These are phyloP conservation scores for Lacanobia oleracea DNA, from an alignment of 2,888 invertebrate species.

Conservation along the genomic window DNA sequence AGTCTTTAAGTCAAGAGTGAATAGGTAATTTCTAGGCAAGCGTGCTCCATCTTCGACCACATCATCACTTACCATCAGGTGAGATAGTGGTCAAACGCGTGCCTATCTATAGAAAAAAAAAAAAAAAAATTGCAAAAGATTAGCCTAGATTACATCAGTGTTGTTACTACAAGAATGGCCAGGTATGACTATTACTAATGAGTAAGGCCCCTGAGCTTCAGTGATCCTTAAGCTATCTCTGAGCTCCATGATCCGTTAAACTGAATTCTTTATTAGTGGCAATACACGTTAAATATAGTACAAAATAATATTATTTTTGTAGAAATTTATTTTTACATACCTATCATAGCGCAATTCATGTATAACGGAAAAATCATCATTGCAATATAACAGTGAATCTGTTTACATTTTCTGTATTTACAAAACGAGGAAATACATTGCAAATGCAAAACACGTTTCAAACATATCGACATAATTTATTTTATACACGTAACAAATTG, in stretches of 20 bases:
- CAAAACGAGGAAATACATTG: background rate
- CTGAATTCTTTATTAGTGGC: background rate
- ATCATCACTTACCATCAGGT: too few relatives aligned
- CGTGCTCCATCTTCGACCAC: too few relatives aligned
- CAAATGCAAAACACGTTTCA: slow-evolving; percentile 9
- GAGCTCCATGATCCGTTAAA: background rate
- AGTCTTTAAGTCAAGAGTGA: too few relatives aligned
- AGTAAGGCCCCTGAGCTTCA: too few relatives aligned
- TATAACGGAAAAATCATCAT: background rate
- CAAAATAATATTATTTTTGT: too few relatives aligned
- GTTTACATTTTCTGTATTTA: background rate
- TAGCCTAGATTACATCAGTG: too few relatives aligned
- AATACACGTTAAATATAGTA: background rate
- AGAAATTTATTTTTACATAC: background rate
- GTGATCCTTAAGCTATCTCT: background rate
- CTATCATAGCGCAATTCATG: background rate
- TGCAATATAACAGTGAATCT: background rate
- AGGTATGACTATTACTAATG: too few relatives aligned
- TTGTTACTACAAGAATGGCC: too few relatives aligned
- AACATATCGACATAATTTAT: background rate
- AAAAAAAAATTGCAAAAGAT: too few relatives aligned
- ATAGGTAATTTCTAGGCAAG: too few relatives aligned
- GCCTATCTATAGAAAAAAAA: too few relatives aligned
- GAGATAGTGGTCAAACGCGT: too few relatives aligned
- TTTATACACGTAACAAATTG: slow-evolving; percentile 12